phyloP scores from a whole-genome alignment of 2,113 vertebrate species.

The Gallinago media region DNA sequence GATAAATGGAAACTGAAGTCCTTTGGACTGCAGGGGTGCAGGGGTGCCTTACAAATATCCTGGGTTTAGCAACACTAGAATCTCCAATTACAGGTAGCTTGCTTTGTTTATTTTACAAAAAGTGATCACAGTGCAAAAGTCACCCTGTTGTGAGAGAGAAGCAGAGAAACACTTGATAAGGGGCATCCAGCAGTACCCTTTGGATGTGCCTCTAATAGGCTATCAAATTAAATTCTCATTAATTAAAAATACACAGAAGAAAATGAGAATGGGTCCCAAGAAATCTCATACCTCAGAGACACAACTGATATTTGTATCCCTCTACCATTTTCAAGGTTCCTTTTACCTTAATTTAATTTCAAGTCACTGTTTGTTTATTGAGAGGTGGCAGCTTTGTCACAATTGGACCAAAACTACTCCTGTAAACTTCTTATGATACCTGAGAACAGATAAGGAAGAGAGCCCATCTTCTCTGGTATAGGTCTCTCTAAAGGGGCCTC shows the following conservation, averaged over 20 bases:
- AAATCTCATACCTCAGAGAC: not conserved
- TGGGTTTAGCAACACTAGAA: not conserved
- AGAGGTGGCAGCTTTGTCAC: not conserved
- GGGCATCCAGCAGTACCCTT: not conserved
- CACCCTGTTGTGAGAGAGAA: not conserved
- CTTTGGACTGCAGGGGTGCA: not conserved
- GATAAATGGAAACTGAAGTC: not conserved
- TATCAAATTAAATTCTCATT: not conserved
- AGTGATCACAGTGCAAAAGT: not conserved
- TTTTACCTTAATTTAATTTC: not conserved
- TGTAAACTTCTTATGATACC: not conserved
- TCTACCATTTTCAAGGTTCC: not conserved
- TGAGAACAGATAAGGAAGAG: not conserved
- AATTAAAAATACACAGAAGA: not conserved
- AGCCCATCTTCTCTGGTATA: not conserved
- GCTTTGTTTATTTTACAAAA: not conserved
- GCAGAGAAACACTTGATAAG: not conserved
- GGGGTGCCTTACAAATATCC: not conserved
- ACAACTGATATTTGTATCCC: not conserved
- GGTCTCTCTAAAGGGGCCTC: not conserved
- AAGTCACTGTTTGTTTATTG: not conserved
- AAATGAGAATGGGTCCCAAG: not conserved
- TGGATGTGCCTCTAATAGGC: not conserved
- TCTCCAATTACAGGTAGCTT: not conserved
- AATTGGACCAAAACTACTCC: not conserved